Conservation (phyloP, 2,113 vertebrate species). For the Serilophus lunatus region DNA sequence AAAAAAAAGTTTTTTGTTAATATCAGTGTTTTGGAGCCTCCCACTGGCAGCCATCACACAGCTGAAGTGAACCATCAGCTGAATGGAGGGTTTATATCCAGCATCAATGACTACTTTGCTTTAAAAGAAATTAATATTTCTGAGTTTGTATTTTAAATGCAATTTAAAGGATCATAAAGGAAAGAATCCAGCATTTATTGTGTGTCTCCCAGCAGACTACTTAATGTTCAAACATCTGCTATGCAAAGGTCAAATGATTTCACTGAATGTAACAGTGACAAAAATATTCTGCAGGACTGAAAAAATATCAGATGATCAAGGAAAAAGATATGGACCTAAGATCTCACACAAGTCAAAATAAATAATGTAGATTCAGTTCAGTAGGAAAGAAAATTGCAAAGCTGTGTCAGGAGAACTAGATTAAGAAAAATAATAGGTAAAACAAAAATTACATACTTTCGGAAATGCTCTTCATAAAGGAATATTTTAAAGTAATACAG, state of each 20-base stretch:
- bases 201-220: constrained; percentile 48
- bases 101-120: background rate
- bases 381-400: constrained; percentile 41
- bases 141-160: constrained; percentile 15
- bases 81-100: constrained; percentile 22
- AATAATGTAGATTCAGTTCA: constrained; percentile 47
- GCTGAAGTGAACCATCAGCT: constrained; percentile 28
- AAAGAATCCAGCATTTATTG: constrained; percentile 31
- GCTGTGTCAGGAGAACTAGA: background rate
- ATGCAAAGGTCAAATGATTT: constrained; percentile 57
- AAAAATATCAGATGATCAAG: constrained; percentile 6
- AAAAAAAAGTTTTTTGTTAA: constrained; percentile 59
- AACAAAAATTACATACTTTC: constrained; percentile 17
- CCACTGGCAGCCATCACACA: constrained; percentile 65
- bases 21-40: constrained; percentile 67
- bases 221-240: constrained; percentile 47
- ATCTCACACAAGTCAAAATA: constrained; percentile 20
- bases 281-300: constrained; percentile 18
- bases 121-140: constrained; percentile 40
- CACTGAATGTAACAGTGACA: constrained; percentile 12
- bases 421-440: constrained; percentile 13
- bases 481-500: background rate
- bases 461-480: background rate
- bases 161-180: constrained; percentile 43
- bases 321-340: background rate